Evolutionary conservation across 2,888 invertebrate species (phyloP), one percentile per base, ranked within the genome.

Genomic region (Sesia bembeciformis): DNA sequence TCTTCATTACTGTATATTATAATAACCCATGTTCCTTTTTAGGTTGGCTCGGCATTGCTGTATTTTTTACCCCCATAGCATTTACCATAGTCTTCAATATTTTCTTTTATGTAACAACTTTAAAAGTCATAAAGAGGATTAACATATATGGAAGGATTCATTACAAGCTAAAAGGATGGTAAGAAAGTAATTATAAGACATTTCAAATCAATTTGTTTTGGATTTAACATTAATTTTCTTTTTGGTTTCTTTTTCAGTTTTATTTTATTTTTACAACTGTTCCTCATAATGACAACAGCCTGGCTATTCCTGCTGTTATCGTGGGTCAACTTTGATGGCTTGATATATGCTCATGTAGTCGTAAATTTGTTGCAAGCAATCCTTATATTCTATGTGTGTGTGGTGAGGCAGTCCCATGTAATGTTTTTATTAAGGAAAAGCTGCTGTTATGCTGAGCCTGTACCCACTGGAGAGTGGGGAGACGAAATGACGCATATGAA

Each of bases 401-500:
- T 96, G 7, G 83, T 94, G 52, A 92, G 94, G 53, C 96, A 96
- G 70, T 93, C 93, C 58, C 94, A 96, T 68, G 96, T 96, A 1
- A 93, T 93, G 5, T 95, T 94, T 79, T 83, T 96, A 55, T 79
- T 96, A 52, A 91, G 93, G 58, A 96, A 96, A 79, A 94, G 94
- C 54, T 96, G 95, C 79, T 95, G 94, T 67, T 94, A 94, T 71
- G 92, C 92, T 41, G 93, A 95, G 60, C 93, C 93, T 0, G 91
- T 94, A 40, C 93, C 93, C 3, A 91, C 92, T 0, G 92, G 92
- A n/a, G 96, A 96, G 69, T 96, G 96, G 96, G 96, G 96, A 0
- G 96, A 96, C 69, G 96, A 96, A 84, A 93, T 96, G 94, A 93
- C 95, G 54, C 95, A 96, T 59, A 96, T 96, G 93, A 95, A 95